Base-by-base conservation (phyloP, 2,888 invertebrate species). In the Xanthorhoe spadicearia region DNA sequence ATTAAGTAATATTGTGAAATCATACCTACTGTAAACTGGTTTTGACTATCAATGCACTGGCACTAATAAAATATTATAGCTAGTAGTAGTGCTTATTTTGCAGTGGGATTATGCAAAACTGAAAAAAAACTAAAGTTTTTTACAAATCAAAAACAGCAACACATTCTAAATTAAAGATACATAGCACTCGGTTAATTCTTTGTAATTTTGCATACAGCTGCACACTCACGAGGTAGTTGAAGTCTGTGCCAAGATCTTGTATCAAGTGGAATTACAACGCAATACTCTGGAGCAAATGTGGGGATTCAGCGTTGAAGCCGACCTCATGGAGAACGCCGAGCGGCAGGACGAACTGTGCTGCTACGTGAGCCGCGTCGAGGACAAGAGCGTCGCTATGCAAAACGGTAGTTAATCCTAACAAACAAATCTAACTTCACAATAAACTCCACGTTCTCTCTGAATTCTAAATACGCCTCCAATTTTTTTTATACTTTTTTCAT, bases 281-380 rank as follows among this genome's bases (percentile, higher is more conserved):
- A 96, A 96, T 74, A 97, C 97, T 9, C 94, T 98, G 80, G 98
- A 98, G 81, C 97, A 98, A 88, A 98, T 98, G 97, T 99, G 99
- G 97, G 99, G 99, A 77, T 98, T 99, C 94, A 98, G 98, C 73
- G 98, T 99, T 59, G 99, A 99, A 90, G 99, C 99, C 2, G 99
- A 99, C 91, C 95, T 99, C 66, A 98, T 98, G 72, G 98, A 99
- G 88, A 99, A 99, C 89, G 96, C 98, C 9, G 99, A 99, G 88
- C 94, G 98, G 61, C 98, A 99, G 88, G 99, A 99, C 88, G 99
- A 99, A 88, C 95, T 99, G 54, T 98, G 98, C 92, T 98, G 99
- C 89, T 99, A 98, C 92, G 98, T 99, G 79, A 98, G 98, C 90
- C 95, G 99, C 69, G 98, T 99, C 64, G 98, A 98, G 88, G 98